phyloP scores from a whole-genome alignment of 2,888 invertebrate genomes.

The Pelosia muscerda region DNA sequence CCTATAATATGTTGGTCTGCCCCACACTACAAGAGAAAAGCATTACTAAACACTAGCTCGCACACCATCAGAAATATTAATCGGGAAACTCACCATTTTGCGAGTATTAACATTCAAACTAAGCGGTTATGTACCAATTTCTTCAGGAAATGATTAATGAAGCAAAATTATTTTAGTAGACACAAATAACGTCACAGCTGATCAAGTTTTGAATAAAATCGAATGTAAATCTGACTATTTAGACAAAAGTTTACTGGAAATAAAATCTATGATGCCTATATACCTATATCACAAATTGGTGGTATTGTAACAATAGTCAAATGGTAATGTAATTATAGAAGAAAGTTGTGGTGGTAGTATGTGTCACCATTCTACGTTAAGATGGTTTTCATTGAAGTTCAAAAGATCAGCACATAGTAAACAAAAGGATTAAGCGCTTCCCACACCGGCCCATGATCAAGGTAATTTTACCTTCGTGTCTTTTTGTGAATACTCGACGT shows the following conservation, averaged over 20 bases:
- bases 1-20: constrained; percentile 78
- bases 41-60: constrained; percentile 79
- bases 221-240: background rate
- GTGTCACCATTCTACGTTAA: constrained; percentile 40
- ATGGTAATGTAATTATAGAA: constrained; percentile 26
- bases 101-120: constrained; percentile 39
- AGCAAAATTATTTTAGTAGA: constrained; percentile 37
- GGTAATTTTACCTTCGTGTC: constrained; percentile 77
- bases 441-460: constrained; percentile 57
- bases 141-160: constrained; percentile 50
- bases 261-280: constrained; percentile 22
- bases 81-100: constrained; percentile 43
- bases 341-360: constrained; percentile 34
- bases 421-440: constrained; percentile 57
- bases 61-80: constrained; percentile 64
- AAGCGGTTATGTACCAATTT: constrained; percentile 46
- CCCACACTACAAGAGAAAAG: constrained; percentile 83
- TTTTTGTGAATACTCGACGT: constrained; percentile 71
- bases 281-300: constrained; percentile 17
- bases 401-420: constrained; percentile 43
- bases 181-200: constrained; percentile 36
- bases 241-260: background rate
- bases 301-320: constrained; percentile 45
- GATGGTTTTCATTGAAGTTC: constrained; percentile 39
- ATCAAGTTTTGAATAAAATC: constrained; percentile 34